A percentile compares a stretch with the other conserved stretches of the same genome.
phyloP scores from a whole-genome alignment of 2,888 invertebrate genomes.

The Stenodera caucasica region DNA sequence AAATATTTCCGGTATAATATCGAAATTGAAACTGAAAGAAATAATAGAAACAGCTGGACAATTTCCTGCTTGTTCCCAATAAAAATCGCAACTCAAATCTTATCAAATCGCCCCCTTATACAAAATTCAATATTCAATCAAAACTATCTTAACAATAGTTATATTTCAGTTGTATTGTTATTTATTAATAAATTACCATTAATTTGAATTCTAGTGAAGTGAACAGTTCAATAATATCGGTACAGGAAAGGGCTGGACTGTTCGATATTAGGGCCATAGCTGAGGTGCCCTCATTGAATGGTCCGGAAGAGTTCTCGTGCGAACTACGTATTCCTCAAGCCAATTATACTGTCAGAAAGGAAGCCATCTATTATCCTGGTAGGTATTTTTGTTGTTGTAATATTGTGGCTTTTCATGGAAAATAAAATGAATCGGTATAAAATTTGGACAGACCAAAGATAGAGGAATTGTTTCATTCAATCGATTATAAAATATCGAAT shows the following conservation, averaged over 20 bases:
- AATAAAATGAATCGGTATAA: too few species aligned
- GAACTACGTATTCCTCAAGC: conserved; percentile 64
- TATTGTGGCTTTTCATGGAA: neutral
- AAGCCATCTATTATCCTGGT: conserved; percentile 65
- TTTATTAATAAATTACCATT: neutral
- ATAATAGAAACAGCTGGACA: neutral
- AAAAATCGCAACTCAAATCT: too few species aligned
- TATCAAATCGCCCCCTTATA: too few species aligned
- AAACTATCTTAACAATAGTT: neutral
- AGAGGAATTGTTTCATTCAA: too few species aligned
- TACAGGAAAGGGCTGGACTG: conserved; percentile 59
- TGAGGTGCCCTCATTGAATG: conserved; percentile 60
- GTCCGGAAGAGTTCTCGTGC: conserved; percentile 66
- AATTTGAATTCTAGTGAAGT: conserved; percentile 41
- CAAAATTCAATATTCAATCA: too few species aligned
- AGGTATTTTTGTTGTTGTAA: conserved; percentile 21
- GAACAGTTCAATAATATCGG: conserved; percentile 40
- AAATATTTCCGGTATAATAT: conserved; percentile 1
- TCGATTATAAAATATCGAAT: too few species aligned
- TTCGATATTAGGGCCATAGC: conserved; percentile 64
- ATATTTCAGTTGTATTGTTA: neutral
- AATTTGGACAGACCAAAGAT: too few species aligned
- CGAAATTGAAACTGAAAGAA: neutral
- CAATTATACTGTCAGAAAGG: conserved; percentile 64
- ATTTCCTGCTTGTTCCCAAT: too few species aligned